These are phyloP conservation scores for Drosophila ustulata DNA, from an alignment of 2,888 invertebrate species.

Conservation along the genomic window DNA sequence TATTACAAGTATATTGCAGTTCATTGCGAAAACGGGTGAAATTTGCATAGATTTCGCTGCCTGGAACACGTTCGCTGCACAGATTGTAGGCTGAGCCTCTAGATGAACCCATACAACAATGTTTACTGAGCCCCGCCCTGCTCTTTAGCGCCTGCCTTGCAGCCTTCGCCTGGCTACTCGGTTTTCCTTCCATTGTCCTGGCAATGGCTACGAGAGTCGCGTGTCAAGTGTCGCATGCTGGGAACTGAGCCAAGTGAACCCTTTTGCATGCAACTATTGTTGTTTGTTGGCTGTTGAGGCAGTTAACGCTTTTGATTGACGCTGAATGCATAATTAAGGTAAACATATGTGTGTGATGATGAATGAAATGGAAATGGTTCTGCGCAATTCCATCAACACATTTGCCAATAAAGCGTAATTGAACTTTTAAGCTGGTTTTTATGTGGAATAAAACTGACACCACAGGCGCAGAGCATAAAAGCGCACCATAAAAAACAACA, in stretches of 20 bases:
- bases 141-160: background rate
- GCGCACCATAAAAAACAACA: slow-evolving; percentile 21
- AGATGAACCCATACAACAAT: slow-evolving; percentile 25
- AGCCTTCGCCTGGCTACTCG: background rate
- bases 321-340: slow-evolving; percentile 50
- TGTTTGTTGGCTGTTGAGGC: slow-evolving; percentile 18
- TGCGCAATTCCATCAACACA: slow-evolving; percentile 21
- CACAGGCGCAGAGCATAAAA: background rate
- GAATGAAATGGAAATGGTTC: slow-evolving; percentile 5
- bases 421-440: slow-evolving; percentile 20
- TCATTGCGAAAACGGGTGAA: background rate
- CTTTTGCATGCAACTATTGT: slow-evolving; percentile 20
- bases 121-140: slow-evolving; percentile 5
- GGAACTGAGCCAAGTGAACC: slow-evolving; percentile 21
- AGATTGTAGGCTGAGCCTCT: slow-evolving; percentile 1
- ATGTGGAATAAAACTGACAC: slow-evolving; percentile 18
- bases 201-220: slow-evolving; percentile 55
- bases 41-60: background rate
- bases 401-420: slow-evolving; percentile 27
- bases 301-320: slow-evolving; percentile 58
- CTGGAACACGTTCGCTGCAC: slow-evolving; percentile 9
- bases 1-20: no score
- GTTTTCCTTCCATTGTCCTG: slow-evolving; percentile 35
- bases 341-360: slow-evolving; percentile 34
- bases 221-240: slow-evolving; percentile 68